phyloP scores from a whole-genome alignment of 2,113 vertebrate genomes.

The Callaeas wilsoni region DNA sequence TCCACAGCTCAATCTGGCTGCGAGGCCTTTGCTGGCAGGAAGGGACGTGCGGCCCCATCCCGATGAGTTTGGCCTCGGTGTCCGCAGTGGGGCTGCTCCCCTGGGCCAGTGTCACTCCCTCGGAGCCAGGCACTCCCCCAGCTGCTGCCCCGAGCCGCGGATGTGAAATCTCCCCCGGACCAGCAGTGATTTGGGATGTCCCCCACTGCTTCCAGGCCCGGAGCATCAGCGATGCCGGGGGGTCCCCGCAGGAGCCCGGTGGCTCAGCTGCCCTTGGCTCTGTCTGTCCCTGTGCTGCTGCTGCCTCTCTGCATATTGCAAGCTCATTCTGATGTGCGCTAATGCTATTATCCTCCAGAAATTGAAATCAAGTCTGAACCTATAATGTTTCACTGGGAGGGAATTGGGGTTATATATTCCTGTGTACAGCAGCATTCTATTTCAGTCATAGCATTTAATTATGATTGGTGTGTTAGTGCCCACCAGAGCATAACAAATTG shows the following conservation, averaged over 20 bases:
- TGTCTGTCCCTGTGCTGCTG: constrained; percentile 13
- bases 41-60: fast-evolving
- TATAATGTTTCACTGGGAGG: constrained; percentile 82
- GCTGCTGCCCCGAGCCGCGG: fast-evolving
- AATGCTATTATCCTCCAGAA: constrained; percentile 82
- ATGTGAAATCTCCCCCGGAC: fast-evolving
- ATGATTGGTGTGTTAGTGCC: constrained; percentile 96
- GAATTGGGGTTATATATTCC: constrained; percentile 88
- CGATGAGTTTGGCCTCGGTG: fast-evolving
- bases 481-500: constrained; percentile 95
- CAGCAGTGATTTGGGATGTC: fast-evolving
- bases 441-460: constrained; percentile 92
- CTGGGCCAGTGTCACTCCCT: neutral
- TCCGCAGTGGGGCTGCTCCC: neutral
- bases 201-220: fast-evolving
- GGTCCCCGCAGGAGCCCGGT: neutral
- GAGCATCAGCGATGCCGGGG: neutral
- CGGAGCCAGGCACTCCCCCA: fast-evolving
- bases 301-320: constrained; percentile 50
- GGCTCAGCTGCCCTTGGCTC: neutral
- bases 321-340: constrained; percentile 72
- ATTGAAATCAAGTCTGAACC: constrained; percentile 85
- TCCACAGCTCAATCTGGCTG: fast-evolving
- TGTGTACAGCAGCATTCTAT: constrained; percentile 80
- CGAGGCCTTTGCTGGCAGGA: neutral